Percentiles rank a stretch among this genome's conserved stretches.
phyloP scores from a whole-genome alignment of 2,888 invertebrate species.

The Dermolepida albohirtum region DNA sequence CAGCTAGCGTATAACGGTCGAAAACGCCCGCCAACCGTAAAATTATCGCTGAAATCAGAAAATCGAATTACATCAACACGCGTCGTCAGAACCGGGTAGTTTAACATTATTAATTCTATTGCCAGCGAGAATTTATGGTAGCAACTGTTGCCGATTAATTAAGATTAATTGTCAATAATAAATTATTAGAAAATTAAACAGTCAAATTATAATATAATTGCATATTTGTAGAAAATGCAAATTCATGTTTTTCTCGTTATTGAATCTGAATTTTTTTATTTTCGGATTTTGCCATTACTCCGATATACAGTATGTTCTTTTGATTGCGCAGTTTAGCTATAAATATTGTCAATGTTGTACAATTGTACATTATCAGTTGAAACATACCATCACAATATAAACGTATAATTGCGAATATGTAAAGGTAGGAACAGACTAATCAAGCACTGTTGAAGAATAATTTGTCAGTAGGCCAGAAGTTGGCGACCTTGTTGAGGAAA shows the following conservation, averaged over 20 bases:
- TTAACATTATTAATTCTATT: slow-evolving; percentile 17
- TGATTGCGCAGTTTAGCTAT: too few relatives aligned
- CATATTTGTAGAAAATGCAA: not conserved
- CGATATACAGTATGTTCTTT: too few relatives aligned
- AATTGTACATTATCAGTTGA: too few relatives aligned
- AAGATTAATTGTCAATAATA: slow-evolving; percentile 16
- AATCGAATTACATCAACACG: slow-evolving; percentile 31
- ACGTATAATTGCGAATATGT: too few relatives aligned
- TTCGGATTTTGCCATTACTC: too few relatives aligned
- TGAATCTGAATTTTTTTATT: too few relatives aligned
- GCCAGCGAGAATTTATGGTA: slow-evolving; percentile 1
- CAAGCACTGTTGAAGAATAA: too few relatives aligned
- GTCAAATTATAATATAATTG: not conserved
- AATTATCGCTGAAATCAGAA: slow-evolving; percentile 28
- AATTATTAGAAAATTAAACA: slow-evolving; percentile 2
- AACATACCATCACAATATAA: too few relatives aligned
- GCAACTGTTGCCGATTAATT: slow-evolving; percentile 6
- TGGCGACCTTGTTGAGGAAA: too few relatives aligned
- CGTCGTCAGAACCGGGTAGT: slow-evolving; percentile 1
- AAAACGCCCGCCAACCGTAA: slow-evolving; percentile 11
- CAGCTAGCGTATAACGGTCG: not conserved
- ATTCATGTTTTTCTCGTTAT: not conserved
- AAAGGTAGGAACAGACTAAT: too few relatives aligned
- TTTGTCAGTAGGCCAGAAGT: too few relatives aligned
- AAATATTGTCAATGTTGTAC: too few relatives aligned